Percentiles rank a stretch among this genome's conserved stretches.
phyloP scores from a whole-genome alignment of 2,113 vertebrate species.

The Grantiella picta region DNA sequence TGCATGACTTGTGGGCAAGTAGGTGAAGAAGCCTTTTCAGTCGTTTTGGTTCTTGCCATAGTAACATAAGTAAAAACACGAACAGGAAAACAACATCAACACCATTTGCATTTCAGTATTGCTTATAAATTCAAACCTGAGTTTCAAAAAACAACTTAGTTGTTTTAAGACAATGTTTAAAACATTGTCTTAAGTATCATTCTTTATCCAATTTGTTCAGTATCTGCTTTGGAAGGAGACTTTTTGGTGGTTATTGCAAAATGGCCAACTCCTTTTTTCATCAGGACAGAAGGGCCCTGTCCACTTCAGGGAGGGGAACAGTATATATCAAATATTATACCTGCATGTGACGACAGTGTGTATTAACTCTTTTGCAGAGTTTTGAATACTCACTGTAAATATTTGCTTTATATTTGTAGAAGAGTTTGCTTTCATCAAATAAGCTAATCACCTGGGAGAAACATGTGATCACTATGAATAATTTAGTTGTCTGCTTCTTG shows the following conservation, averaged over 20 bases:
- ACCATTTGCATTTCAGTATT: not conserved
- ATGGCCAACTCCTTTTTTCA: not conserved
- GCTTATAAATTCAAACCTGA: constrained; percentile 9
- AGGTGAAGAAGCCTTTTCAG: not conserved
- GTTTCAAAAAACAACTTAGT: not conserved
- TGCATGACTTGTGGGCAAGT: not conserved
- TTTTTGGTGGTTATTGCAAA: not conserved
- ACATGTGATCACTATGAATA: not conserved
- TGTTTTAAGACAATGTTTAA: not conserved
- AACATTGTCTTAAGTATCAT: not conserved
- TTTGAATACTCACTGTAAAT: not conserved
- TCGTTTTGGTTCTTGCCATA: not conserved
- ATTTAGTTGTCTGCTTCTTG: not conserved
- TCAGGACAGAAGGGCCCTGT: not conserved
- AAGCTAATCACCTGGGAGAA: not conserved
- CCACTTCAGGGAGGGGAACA: not conserved
- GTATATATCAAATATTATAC: not conserved
- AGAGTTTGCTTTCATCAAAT: not conserved
- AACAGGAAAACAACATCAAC: not conserved
- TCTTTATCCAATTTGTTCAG: not conserved
- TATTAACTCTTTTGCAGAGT: not conserved
- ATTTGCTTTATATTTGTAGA: not conserved
- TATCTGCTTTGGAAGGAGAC: not conserved
- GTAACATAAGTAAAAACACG: not conserved
- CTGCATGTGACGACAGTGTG: accelerated